A percentile compares a stretch with the other conserved stretches of the same genome.
Evolutionary conservation across 2,797 vertebrate genomes (phyloP).

Genomic region (Prunella strophiata): DNA sequence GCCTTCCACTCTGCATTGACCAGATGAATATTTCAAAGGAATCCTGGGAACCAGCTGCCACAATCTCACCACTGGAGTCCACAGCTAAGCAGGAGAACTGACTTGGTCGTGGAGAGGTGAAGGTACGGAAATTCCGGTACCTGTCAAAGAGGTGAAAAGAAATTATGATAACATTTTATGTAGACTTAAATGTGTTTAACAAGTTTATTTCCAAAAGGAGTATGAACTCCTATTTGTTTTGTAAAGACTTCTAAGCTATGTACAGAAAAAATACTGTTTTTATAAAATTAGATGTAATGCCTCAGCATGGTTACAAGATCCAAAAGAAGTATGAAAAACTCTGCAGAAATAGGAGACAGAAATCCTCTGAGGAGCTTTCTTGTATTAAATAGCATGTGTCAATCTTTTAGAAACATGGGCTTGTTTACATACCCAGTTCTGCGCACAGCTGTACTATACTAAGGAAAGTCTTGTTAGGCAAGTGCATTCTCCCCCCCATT

Average conservation of each 20-base stretch:
- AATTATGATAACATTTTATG: background rate
- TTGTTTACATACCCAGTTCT: background rate
- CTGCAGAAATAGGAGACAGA: background rate
- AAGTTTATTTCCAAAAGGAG: background rate
- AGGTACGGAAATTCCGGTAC: conserved; percentile 97
- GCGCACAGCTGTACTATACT: background rate
- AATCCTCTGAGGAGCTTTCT: background rate
- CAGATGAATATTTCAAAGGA: conserved; percentile 96
- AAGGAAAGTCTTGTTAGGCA: accelerated
- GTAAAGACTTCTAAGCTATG: background rate
- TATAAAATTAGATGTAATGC: background rate
- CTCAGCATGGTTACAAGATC: background rate
- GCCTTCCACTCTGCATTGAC: conserved; percentile 96
- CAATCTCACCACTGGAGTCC: conserved; percentile 90
- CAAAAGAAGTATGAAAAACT: background rate
- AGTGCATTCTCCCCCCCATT: background rate
- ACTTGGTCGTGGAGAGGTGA: conserved; percentile 89
- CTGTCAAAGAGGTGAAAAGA: conserved; percentile 63
- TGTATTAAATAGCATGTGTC: accelerated
- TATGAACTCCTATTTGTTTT: background rate
- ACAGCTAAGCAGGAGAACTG: conserved; percentile 95
- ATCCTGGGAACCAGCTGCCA: conserved; percentile 93
- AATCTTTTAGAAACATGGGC: background rate
- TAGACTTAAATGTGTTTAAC: background rate
- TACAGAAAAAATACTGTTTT: background rate